Evolutionary conservation across 2,113 vertebrate genomes (phyloP).

Genomic region (Cisticola juncidis): DNA sequence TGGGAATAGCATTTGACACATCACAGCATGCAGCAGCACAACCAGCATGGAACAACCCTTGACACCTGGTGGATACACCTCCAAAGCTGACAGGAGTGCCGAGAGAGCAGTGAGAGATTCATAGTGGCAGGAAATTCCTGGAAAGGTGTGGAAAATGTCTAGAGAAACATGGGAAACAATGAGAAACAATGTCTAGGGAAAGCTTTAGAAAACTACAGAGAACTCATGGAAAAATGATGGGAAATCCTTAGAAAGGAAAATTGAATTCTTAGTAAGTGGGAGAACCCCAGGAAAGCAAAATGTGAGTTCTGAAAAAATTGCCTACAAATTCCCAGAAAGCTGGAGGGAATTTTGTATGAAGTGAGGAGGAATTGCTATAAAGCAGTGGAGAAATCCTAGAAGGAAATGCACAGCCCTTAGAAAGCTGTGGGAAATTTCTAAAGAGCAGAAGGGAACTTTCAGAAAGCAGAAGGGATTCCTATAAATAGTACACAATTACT

Average conservation of each 20-base stretch:
- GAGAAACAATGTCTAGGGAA: too few relatives aligned
- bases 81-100: neutral
- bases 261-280: neutral
- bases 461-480: neutral
- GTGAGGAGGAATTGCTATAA: neutral
- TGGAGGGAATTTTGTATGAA: neutral
- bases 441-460: neutral
- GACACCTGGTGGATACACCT: neutral
- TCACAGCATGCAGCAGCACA: neutral
- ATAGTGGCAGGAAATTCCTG: neutral
- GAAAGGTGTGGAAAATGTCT: neutral
- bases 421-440: neutral
- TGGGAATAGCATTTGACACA: neutral
- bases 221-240: neutral
- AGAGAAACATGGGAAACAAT: accelerated
- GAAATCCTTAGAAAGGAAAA: neutral
- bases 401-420: neutral
- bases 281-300: neutral
- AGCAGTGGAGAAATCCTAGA: neutral
- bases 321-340: neutral
- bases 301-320: neutral
- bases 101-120: neutral
- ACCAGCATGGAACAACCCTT: neutral
- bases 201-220: neutral
- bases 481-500: neutral